These are phyloP conservation scores for Aspidapion aeneum DNA, from an alignment of 2,888 invertebrate species.

Conservation along the genomic window DNA sequence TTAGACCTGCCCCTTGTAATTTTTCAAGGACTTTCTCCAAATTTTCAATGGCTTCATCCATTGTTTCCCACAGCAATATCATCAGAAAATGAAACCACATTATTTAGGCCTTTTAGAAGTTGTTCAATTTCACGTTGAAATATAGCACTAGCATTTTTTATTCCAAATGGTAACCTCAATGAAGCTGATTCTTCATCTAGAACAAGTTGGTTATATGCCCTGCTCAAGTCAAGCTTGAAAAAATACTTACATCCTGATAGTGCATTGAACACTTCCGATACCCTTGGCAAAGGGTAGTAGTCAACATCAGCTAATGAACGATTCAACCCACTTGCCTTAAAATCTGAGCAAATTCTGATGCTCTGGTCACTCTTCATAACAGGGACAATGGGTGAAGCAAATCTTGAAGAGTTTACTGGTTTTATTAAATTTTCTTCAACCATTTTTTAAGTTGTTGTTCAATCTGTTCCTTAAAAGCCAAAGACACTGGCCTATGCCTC, in stretches of 20 bases:
- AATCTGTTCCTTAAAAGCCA: too few relatives aligned
- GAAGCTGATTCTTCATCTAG: not conserved
- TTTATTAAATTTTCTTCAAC: not conserved
- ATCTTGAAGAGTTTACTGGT: not conserved
- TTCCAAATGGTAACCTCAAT: not conserved
- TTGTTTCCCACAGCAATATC: not conserved
- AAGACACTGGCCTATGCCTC: too few relatives aligned
- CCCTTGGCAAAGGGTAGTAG: not conserved
- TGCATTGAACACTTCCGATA: not conserved
- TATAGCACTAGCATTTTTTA: too few relatives aligned
- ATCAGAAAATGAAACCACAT: not conserved
- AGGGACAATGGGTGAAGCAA: not conserved
- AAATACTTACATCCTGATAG: conserved; percentile 1
- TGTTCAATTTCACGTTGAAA: not conserved
- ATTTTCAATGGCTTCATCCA: not conserved
- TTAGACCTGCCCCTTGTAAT: not conserved
- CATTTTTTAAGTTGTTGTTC: not conserved
- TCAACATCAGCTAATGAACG: not conserved
- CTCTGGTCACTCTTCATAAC: not conserved
- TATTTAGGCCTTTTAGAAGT: not conserved
- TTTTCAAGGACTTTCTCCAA: not conserved
- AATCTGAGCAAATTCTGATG: not conserved
- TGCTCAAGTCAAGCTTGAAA: conserved; percentile 3
- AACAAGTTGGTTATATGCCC: not conserved
- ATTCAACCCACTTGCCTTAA: not conserved